These are phyloP conservation scores for Drosophila erecta DNA, from an alignment of 1,140 invertebrate species.

Conservation along the genomic window DNA sequence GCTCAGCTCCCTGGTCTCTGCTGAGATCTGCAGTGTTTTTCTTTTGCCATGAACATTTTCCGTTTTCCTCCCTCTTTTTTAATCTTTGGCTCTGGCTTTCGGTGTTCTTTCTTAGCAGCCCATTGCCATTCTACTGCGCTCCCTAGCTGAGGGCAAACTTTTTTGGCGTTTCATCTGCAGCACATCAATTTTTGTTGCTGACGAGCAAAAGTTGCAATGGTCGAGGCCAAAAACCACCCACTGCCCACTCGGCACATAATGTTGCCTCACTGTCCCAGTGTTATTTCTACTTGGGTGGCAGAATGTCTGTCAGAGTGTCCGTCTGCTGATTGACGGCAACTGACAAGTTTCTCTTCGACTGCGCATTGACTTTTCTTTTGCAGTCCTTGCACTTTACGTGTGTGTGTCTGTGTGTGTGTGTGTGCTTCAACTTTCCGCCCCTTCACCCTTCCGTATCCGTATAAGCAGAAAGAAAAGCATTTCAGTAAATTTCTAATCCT, in stretches of 20 bases:
- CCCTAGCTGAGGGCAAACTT: conserved; percentile 74
- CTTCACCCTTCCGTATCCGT: conserved; percentile 7
- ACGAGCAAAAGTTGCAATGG: conserved; percentile 82
- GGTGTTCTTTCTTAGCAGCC: conserved; percentile 64
- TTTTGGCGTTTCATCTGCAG: conserved; percentile 83
- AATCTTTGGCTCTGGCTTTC: conserved; percentile 75
- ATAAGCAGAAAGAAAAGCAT: conserved; percentile 68
- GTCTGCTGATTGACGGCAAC: conserved; percentile 77
- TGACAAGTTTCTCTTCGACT: conserved; percentile 82
- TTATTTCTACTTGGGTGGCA: conserved; percentile 75
- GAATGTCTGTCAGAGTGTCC: conserved; percentile 42
- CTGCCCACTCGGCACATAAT: conserved; percentile 26
- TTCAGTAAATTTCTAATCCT: conserved; percentile 83
- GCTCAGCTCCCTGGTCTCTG: conserved; percentile 1
- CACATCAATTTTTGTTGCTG: conserved; percentile 84
- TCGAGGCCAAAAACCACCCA: conserved; percentile 40
- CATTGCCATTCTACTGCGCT: conserved; percentile 22
- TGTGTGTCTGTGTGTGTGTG: conserved; percentile 69
- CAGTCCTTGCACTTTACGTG: conserved; percentile 83
- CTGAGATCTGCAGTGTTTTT: conserved; percentile 68
- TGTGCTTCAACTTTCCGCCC: conserved; percentile 65
- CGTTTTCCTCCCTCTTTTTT: conserved; percentile 60
- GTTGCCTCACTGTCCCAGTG: conserved; percentile 63
- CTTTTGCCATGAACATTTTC: conserved; percentile 76
- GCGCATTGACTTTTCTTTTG: conserved; percentile 79